Evolutionary conservation across 2,888 invertebrate species (phyloP).

Genomic region (Phyllotreta cruciferae): DNA sequence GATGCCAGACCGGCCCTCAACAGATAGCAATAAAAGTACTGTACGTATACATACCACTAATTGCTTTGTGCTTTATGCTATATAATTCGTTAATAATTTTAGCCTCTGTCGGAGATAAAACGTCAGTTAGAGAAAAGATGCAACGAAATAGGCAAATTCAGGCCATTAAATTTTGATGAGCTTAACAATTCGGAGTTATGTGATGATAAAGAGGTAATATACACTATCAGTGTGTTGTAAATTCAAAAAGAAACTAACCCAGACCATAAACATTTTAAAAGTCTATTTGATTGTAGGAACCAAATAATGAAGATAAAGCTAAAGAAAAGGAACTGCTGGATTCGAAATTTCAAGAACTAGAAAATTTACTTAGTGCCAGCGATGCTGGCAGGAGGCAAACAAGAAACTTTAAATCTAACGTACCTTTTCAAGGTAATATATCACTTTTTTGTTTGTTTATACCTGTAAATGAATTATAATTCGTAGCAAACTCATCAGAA

Average conservation of each 20-base stretch:
- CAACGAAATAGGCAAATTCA: conserved; percentile 17
- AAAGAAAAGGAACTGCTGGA: conserved; percentile 53
- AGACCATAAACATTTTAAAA: no score
- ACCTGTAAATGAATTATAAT: background rate
- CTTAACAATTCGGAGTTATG: background rate
- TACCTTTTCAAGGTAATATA: conserved; percentile 44
- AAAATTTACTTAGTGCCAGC: conserved; percentile 62
- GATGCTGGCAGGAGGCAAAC: conserved; percentile 48
- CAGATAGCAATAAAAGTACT: conserved; percentile 33
- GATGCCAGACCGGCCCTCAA: conserved; percentile 57
- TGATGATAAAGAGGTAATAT: background rate
- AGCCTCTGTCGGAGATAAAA: conserved; percentile 67
- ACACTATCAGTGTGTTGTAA: no score
- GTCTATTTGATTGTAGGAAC: no score
- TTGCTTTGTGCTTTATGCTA: no score
- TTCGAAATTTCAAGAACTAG: conserved; percentile 62
- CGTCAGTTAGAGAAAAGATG: conserved; percentile 59
- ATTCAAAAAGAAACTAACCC: no score
- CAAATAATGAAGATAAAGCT: conserved; percentile 18
- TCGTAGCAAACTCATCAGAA: conserved; percentile 36
- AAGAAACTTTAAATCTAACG: conserved; percentile 54
- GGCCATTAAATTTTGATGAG: conserved; percentile 26
- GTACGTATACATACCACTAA: no score
- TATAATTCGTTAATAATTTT: conserved; percentile 42
- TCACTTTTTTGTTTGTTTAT: conserved; percentile 2